Base-by-base conservation (phyloP, 2,888 invertebrate species). In the Tenthredo amoena region DNA sequence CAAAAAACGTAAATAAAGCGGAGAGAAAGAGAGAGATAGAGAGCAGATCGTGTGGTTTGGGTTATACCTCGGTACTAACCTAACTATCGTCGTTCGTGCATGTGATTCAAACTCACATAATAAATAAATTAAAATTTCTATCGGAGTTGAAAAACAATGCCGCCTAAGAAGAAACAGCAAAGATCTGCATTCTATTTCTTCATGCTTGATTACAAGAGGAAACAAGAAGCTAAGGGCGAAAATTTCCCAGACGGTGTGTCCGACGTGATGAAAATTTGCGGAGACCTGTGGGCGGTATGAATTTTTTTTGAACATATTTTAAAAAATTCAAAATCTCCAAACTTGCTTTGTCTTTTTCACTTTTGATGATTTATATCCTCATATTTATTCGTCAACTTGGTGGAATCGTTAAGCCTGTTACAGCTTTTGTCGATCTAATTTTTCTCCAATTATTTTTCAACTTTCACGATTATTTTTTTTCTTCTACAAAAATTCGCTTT, bases 101-200 rank as follows among this genome's bases (percentile, higher is more conserved):
- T 26, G 62, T 62, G 62, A 12, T 26, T 62, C 5, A 4, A 62
- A 26, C 55, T 62, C 62, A 62, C 26, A 4, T 26, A 1, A 21
- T 26, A 62, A 10, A 62, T 10, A 26, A 62, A 62, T 12, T 6
- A n/a, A 26, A 26, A 26, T 26, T n/a, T n/a, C 10, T n/a, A 4
- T 62, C 12, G 10, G 26, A 21, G 6, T 58, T 21, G 1, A 34
- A 21, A 26, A 55, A 55, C 43, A 40, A 81, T 81, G 81, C 40
- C 77, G 91, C 88, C 91, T 87, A 90, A 91, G 84, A 88, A 88
- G 34, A 90, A 91, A 85, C 85, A 87, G 10, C 79, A 86, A 1
- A 88, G 79, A 83, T 94, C 93, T 87, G 91, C 91, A 0, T 94
- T 92, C 86, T 92, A 87, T 84, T 92, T 88, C 85, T 94, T 93